A percentile compares a stretch with the other conserved stretches of the same genome.
Evolutionary conservation across 2,113 vertebrate genomes (phyloP).

Genomic region (Ranitomeya imitator): DNA sequence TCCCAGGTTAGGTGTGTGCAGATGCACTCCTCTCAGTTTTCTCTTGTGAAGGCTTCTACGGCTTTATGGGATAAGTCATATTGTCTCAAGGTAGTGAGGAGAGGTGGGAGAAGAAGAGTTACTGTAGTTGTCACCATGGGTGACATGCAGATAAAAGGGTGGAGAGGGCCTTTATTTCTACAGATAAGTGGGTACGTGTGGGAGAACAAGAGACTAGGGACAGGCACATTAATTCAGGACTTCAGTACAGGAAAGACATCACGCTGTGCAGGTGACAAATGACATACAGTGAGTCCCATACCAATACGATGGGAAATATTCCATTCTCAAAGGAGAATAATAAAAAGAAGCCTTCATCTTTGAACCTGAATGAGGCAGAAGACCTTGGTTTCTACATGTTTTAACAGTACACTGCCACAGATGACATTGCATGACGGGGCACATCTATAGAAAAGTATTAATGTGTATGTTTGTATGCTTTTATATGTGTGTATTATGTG

Average conservation of each 20-base stretch:
- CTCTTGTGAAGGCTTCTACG: constrained; percentile 10
- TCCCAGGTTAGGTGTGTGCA: constrained; percentile 50
- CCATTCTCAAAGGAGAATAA: constrained; percentile 1
- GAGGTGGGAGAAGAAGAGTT: background rate
- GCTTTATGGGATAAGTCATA: background rate
- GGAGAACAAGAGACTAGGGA: constrained; percentile 11
- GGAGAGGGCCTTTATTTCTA: background rate
- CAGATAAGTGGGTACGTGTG: constrained; percentile 9
- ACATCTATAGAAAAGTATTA: background rate
- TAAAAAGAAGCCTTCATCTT: background rate
- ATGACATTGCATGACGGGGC: background rate
- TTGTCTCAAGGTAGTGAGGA: background rate
- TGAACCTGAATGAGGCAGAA: background rate
- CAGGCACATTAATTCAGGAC: constrained; percentile 35
- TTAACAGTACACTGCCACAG: background rate
- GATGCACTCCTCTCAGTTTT: constrained; percentile 9
- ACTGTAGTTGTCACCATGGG: background rate
- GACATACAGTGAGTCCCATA: constrained; percentile 4
- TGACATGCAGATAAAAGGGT: constrained; percentile 24
- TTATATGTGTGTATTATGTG: background rate
- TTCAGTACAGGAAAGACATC: constrained; percentile 48
- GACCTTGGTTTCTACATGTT: background rate
- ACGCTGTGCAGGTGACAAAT: constrained; percentile 43
- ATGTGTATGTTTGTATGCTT: background rate
- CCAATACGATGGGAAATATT: background rate